Evolutionary conservation across 2,888 invertebrate species (phyloP).

Genomic region (Syrphus vitripennis): DNA sequence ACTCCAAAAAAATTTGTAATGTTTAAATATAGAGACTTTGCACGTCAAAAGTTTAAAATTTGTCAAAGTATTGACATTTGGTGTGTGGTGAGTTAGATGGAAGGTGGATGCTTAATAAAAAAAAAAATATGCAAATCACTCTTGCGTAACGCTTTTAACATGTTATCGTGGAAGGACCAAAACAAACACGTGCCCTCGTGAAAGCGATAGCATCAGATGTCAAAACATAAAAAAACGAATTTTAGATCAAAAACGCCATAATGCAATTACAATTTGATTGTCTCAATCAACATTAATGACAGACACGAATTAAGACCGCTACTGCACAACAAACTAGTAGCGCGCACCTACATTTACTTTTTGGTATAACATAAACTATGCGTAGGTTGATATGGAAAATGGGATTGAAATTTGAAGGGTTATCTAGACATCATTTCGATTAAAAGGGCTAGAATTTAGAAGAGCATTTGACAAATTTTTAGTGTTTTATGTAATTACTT

Average conservation of each 20-base stretch:
- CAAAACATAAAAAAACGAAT: background rate
- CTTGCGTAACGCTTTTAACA: constrained; percentile 23
- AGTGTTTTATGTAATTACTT: constrained; percentile 47
- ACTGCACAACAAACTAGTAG: background rate
- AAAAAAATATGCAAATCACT: background rate
- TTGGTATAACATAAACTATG: background rate
- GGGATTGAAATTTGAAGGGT: background rate
- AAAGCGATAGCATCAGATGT: constrained; percentile 44
- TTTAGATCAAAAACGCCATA: constrained; percentile 40
- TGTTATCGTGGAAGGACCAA: constrained; percentile 19
- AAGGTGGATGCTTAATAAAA: constrained; percentile 42
- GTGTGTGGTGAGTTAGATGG: background rate
- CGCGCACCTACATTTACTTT: background rate
- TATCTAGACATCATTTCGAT: background rate
- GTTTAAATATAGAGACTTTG: constrained; percentile 7
- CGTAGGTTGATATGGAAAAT: background rate
- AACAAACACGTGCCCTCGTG: constrained; percentile 37
- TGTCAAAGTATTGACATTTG: constrained; percentile 55
- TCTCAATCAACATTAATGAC: constrained; percentile 60
- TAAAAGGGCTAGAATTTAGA: background rate
- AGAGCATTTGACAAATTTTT: constrained; percentile 11
- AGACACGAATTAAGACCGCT: constrained; percentile 51
- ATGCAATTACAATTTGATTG: constrained; percentile 59
- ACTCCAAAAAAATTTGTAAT: background rate
- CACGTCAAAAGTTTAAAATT: constrained; percentile 29